phyloP scores from a whole-genome alignment of 2,797 vertebrate species.

The Pelobates cultripes region DNA sequence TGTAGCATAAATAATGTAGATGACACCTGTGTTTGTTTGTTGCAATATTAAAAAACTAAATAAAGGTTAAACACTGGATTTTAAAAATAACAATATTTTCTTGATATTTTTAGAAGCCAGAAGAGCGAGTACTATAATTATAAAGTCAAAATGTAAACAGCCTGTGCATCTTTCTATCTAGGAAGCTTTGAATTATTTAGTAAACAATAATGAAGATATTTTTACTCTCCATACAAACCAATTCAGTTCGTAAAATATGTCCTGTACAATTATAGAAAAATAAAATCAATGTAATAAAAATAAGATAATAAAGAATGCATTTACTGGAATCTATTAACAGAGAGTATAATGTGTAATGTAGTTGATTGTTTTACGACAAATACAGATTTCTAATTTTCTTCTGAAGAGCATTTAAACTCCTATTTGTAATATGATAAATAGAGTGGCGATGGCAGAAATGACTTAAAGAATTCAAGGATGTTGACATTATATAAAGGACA shows the following conservation, averaged over 20 bases:
- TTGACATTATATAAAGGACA: no score
- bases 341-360: not conserved
- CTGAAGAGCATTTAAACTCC: no score
- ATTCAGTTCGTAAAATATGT: not conserved
- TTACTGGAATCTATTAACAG: not conserved
- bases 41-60: not conserved
- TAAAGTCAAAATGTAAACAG: not conserved
- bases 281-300: slow-evolving; percentile 4
- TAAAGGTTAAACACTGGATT: not conserved
- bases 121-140: not conserved
- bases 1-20: not conserved
- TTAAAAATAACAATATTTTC: not conserved
- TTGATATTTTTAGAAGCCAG: not conserved
- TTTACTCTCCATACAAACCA: not conserved
- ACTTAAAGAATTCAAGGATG: no score
- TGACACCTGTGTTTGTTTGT: not conserved
- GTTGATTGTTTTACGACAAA: not conserved
- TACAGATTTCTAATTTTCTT: not conserved
- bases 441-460: no score
- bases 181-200: slow-evolving; percentile 4
- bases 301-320: not conserved
- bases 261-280: not conserved
- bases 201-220: not conserved
- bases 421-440: no score
- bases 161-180: not conserved